Evolutionary conservation across 2,888 invertebrate genomes (phyloP).

Genomic region (Aphidoletes aphidimyza): DNA sequence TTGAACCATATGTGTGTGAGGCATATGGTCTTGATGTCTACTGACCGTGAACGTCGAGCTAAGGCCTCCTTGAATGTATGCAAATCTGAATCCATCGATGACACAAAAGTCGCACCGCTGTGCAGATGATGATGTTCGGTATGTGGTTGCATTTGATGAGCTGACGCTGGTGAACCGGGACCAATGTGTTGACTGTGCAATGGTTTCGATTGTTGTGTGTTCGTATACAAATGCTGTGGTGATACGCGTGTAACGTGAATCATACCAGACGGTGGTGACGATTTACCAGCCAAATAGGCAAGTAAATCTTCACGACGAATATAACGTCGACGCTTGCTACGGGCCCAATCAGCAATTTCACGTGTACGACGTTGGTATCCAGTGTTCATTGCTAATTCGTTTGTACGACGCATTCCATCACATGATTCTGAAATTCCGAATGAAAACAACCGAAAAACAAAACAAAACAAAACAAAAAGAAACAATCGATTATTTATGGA

Average conservation of each 20-base stretch:
- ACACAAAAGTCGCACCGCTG: constrained; percentile 22
- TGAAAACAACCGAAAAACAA: background rate
- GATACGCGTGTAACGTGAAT: constrained; percentile 10
- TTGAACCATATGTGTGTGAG: too few relatives aligned
- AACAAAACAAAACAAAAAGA: background rate
- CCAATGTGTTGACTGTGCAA: constrained; percentile 40
- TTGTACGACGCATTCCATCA: constrained; percentile 75
- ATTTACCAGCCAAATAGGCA: constrained; percentile 79
- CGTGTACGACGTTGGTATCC: constrained; percentile 79
- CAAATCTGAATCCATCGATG: constrained; percentile 71
- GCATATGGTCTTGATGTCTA: background rate
- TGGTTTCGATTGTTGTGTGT: constrained; percentile 42
- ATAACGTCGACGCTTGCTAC: constrained; percentile 75
- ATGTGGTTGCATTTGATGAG: constrained; percentile 26
- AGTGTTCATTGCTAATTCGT: constrained; percentile 76
- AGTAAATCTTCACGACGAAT: constrained; percentile 81
- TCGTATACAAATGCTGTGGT: constrained; percentile 50
- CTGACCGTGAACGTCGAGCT: constrained; percentile 68
- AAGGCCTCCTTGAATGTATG: constrained; percentile 81
- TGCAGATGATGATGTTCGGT: constrained; percentile 35
- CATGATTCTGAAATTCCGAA: constrained; percentile 72
- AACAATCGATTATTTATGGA: too few relatives aligned
- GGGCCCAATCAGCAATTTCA: constrained; percentile 81
- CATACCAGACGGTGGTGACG: constrained; percentile 68
- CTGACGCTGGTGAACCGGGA: constrained; percentile 15